Evolutionary conservation across 2,888 invertebrate species (phyloP).

Genomic region (Celastrina argiolus): DNA sequence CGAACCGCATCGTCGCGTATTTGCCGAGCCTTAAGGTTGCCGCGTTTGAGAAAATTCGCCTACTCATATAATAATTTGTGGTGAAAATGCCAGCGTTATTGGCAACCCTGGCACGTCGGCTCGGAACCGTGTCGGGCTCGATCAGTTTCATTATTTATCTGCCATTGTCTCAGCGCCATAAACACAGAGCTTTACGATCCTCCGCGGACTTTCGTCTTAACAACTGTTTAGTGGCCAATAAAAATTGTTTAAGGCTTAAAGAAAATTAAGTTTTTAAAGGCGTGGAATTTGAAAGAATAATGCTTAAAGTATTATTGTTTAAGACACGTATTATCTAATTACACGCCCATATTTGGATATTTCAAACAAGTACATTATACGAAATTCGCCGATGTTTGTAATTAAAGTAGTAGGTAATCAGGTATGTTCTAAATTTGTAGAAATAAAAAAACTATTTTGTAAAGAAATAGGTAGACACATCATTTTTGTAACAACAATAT

Average conservation of each 20-base stretch:
- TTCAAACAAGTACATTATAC: neutral
- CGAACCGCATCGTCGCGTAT: constrained; percentile 34
- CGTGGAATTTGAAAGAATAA: constrained; percentile 23
- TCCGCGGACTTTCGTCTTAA: constrained; percentile 46
- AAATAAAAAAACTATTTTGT: no score
- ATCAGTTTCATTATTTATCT: constrained; percentile 71
- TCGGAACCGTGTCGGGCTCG: constrained; percentile 40
- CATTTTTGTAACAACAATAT: neutral
- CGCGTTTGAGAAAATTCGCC: neutral
- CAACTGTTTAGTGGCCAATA: constrained; percentile 54
- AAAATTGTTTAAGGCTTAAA: constrained; percentile 47
- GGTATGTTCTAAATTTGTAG: no score
- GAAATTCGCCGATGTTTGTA: neutral
- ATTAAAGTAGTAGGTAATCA: neutral
- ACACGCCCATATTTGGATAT: neutral
- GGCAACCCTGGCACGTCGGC: neutral
- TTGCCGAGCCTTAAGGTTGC: constrained; percentile 34
- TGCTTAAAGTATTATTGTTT: constrained; percentile 20
- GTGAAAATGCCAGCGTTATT: neutral
- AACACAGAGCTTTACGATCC: constrained; percentile 57
- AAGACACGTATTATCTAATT: neutral
- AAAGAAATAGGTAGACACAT: no score
- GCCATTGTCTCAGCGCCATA: constrained; percentile 60
- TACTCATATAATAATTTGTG: neutral
- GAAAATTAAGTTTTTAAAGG: constrained; percentile 53